A percentile compares a stretch with the other conserved stretches of the same genome.
phyloP scores from a whole-genome alignment of 2,797 vertebrate genomes.

The Borostomias antarcticus region DNA sequence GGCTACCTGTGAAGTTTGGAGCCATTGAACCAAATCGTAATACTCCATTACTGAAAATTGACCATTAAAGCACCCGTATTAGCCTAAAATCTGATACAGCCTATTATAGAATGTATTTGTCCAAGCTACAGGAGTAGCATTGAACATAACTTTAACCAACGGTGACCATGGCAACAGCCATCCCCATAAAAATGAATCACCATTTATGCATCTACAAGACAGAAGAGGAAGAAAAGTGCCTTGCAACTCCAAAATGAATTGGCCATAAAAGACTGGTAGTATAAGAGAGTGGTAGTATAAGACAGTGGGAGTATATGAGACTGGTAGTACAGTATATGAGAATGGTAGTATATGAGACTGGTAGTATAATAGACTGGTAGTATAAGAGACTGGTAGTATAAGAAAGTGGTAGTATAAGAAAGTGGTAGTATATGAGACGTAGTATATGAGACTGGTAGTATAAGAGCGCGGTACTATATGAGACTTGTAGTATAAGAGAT shows the following conservation, averaged over 20 bases:
- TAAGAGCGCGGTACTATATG: no score
- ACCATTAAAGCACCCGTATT: not conserved
- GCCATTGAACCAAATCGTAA: not conserved
- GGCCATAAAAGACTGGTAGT: conserved; percentile 16
- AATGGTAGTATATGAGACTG: no score
- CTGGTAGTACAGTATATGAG: no score
- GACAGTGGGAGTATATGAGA: no score
- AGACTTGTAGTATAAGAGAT: no score
- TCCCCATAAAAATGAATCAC: not conserved
- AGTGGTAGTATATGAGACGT: no score
- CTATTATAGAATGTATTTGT: not conserved
- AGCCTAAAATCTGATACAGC: not conserved
- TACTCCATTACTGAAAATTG: conserved; percentile 1
- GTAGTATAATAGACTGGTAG: no score
- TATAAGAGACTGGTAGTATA: conserved; percentile 9
- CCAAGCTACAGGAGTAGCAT: not conserved
- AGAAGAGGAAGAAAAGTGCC: conserved; percentile 2
- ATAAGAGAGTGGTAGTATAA: no score
- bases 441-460: no score
- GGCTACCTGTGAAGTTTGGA: not conserved
- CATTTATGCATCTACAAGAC: not conserved
- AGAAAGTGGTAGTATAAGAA: no score
- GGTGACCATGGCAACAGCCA: not conserved
- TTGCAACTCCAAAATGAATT: conserved; percentile 20
- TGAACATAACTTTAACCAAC: not conserved